Conservation (phyloP, 2,888 invertebrate genomes). For the Cremastinae sp. region DNA sequence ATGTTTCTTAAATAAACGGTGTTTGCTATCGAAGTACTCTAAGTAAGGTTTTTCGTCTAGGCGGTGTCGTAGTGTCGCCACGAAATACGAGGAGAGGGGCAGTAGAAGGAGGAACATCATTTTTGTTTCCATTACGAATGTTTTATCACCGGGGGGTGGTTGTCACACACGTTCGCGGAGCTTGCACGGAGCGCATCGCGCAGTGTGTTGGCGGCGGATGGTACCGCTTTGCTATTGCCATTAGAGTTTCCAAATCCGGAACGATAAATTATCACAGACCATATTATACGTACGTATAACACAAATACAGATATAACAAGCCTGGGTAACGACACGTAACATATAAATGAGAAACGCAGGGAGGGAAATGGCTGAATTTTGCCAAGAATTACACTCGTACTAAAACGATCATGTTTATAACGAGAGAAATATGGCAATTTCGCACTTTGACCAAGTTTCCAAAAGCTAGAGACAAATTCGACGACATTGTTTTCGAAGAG, state of each 20-base stretch:
- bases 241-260: conserved; percentile 65
- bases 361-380: conserved; percentile 47
- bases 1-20: no score
- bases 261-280: conserved; percentile 63
- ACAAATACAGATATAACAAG: conserved; percentile 13
- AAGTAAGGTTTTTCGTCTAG: conserved; percentile 25
- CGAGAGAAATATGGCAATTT: conserved; percentile 32
- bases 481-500: not conserved
- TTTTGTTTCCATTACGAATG: conserved; percentile 67
- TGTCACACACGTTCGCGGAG: conserved; percentile 60
- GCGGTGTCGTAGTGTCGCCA: conserved; percentile 19
- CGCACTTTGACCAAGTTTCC: conserved; percentile 7
- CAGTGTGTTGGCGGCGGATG: conserved; percentile 61
- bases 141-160: conserved; percentile 60
- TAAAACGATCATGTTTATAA: conserved; percentile 51
- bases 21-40: no score
- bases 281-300: conserved; percentile 36
- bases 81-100: conserved; percentile 28
- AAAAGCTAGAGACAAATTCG: not conserved
- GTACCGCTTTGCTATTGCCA: conserved; percentile 59
- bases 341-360: conserved; percentile 26
- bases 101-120: conserved; percentile 58
- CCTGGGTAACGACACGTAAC: conserved; percentile 15
- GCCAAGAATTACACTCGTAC: conserved; percentile 58
- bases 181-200: conserved; percentile 48